Conservation (phyloP, 2,113 vertebrate genomes). For the Tichodroma muraria region DNA sequence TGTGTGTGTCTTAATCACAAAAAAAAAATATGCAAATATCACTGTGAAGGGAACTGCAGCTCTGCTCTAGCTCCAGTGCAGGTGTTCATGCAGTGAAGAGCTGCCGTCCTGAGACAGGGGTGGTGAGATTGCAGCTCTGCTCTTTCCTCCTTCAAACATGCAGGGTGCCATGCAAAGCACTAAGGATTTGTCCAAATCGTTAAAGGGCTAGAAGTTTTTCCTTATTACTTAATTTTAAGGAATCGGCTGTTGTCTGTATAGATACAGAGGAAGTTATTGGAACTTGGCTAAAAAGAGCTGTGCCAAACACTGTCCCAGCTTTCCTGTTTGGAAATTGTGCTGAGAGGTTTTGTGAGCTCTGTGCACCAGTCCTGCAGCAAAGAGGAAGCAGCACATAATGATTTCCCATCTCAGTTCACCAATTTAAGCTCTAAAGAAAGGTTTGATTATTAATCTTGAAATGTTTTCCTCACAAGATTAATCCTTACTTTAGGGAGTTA, state of each 20-base stretch:
- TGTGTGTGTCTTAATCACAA: neutral
- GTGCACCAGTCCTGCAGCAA: neutral
- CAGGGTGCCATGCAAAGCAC: neutral
- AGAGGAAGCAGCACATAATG: neutral
- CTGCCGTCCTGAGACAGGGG: neutral
- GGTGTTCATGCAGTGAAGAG: neutral
- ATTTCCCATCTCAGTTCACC: neutral
- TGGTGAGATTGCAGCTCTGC: neutral
- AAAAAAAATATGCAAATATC: neutral
- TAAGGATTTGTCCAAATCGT: neutral
- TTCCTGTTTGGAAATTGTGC: neutral
- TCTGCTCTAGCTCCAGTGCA: neutral
- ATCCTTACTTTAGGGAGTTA: slow-evolving; percentile 29
- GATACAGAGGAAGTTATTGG: neutral
- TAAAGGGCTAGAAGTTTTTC: neutral
- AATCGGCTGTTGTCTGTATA: neutral
- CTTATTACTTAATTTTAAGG: neutral
- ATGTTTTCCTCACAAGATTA: slow-evolving; percentile 15
- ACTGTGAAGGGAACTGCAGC: neutral
- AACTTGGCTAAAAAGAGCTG: neutral
- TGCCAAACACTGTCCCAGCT: neutral
- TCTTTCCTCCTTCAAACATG: neutral
- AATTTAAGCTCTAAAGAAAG: neutral
- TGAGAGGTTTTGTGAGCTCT: neutral
- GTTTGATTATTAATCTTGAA: slow-evolving; percentile 46